Conservation (phyloP, 2,113 vertebrate species). For the Scytalopus superciliaris region DNA sequence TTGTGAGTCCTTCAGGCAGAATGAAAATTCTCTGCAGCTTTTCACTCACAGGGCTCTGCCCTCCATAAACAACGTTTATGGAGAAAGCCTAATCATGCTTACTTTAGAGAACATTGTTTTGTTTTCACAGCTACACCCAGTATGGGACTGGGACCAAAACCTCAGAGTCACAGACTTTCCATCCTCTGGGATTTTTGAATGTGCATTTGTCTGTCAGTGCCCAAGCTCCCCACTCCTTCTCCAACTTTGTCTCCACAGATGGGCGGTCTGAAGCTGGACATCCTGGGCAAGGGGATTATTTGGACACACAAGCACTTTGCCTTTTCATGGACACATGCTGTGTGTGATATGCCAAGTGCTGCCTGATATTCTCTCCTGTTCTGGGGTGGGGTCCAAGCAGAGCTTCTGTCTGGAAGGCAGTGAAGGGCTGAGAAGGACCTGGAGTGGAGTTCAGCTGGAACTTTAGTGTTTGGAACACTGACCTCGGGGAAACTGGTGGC, state of each 20-base stretch:
- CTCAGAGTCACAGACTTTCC: background rate
- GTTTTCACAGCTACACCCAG: slow-evolving; percentile 24
- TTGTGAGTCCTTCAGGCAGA: background rate
- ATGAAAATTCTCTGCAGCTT: slow-evolving; percentile 26
- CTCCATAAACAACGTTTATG: background rate
- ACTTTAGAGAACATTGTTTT: slow-evolving; percentile 20
- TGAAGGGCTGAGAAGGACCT: background rate
- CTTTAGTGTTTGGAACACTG: background rate
- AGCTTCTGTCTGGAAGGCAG: background rate
- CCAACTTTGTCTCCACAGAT: background rate
- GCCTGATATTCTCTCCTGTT: rapidly evolving
- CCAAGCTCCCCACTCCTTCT: background rate
- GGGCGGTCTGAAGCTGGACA: background rate
- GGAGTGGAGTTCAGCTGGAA: background rate
- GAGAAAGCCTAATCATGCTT: background rate
- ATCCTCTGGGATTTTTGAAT: background rate
- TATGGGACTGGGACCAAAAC: background rate
- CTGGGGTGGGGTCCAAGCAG: background rate
- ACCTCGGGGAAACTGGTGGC: background rate
- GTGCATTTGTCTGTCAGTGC: rapidly evolving
- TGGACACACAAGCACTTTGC: background rate
- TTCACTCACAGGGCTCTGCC: background rate
- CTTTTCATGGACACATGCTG: background rate
- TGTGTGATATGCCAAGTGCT: background rate
- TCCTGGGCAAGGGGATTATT: background rate